Base-by-base conservation (phyloP, 2,113 vertebrate genomes). In the Varanus komodoensis region DNA sequence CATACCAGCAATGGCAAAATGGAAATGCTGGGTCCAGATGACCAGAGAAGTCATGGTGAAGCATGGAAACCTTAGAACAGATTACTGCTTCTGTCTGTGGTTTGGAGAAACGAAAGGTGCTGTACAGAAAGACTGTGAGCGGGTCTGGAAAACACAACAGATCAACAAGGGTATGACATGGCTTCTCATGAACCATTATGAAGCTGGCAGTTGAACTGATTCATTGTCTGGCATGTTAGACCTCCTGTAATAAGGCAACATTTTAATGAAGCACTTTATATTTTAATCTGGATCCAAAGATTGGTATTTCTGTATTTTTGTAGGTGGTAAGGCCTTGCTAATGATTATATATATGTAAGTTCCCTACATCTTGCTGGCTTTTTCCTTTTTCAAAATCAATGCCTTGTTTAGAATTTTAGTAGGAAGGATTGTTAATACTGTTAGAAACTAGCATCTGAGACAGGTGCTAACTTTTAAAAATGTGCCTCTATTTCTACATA, bases 221-320 rank as follows among this genome's bases (percentile, higher is more conserved):
- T 0, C 8, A 75, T 90, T 89, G 1, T 91, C 21, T 69, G 85
- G 88, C 91, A 88, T 83, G 54, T 0, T 0, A 69, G 87, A 91
- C 92, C 91, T 93, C 88, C 90, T 80, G 80, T 92, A 32, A 64
- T 0, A 44, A 67, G 89, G 90, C 89, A 85, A 88, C 54, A 6
- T 25, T 92, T 81, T 91, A 82, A 89, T 89, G 92, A 96, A 94
- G 92, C 92, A 94, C 93, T 96, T 95, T 91, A 94, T 38, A 68
- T 7, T 86, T 88, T 88, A 90, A 25, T 92, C 50, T 34, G 48
- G 87, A 90, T 95, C 84, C 92, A 93, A 93, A 95, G 89, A 87
- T 32, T 67, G 19, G 19, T 77, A 84, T 84, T 89, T 79, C 57
- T 89, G 64, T 34, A 74, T 57, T 89, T 78, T 75, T 73, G 2